Evolutionary conservation across 2,113 vertebrate species (phyloP).

Genomic region (Rhodinocichla rosea): DNA sequence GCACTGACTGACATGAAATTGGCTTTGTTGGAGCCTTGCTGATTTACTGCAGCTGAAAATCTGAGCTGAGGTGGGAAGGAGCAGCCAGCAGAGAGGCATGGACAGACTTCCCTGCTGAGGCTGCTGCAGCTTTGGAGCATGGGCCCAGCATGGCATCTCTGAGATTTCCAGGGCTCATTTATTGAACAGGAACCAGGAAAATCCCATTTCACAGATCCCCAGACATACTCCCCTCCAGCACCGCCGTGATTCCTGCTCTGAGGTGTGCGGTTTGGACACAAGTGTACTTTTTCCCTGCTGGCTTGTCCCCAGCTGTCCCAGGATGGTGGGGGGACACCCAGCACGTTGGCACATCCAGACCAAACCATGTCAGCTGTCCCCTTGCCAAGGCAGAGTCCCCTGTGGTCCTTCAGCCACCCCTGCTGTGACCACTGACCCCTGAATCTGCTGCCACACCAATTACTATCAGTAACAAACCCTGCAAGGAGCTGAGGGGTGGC

Average conservation of each 20-base stretch:
- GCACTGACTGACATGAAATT: not conserved
- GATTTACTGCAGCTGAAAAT: not conserved
- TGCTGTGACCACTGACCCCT: not conserved
- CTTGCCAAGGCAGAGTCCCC: not conserved
- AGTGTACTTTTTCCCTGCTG: not conserved
- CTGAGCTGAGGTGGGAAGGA: not conserved
- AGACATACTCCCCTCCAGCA: not conserved
- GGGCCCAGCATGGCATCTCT: not conserved
- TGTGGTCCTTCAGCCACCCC: not conserved
- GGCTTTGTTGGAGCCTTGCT: not conserved
- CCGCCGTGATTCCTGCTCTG: not conserved
- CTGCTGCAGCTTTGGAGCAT: not conserved
- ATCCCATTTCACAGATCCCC: not conserved
- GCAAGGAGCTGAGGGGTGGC: too few species aligned
- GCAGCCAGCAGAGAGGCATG: not conserved
- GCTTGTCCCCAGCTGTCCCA: not conserved
- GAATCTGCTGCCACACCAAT: not conserved
- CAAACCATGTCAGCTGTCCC: not conserved
- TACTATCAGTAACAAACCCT: not conserved
- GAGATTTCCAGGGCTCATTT: not conserved
- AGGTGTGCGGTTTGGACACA: not conserved
- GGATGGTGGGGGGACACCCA: not conserved
- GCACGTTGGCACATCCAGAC: fast-evolving
- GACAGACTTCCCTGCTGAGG: not conserved
- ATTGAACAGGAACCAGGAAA: not conserved